These are phyloP conservation scores for Zoanthus sansibaricus DNA, from an alignment of 92 coral and sea anemone genomes.

Conservation along the genomic window DNA sequence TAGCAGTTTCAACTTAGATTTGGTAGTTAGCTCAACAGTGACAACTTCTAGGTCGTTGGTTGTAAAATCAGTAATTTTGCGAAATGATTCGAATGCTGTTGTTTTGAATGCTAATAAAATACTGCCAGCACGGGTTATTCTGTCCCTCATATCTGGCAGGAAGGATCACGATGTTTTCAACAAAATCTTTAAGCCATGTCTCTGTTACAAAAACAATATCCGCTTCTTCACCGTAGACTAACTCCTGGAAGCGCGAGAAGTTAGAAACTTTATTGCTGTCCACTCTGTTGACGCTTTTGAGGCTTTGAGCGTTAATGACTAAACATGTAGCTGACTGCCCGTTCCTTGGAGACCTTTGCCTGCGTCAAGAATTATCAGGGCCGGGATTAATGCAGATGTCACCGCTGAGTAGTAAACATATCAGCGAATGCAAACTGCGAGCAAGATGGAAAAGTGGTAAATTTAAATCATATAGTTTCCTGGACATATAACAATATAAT, in stretches of 20 bases:
- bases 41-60: neutral
- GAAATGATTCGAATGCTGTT: conserved; percentile 31
- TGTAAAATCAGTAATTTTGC: conserved; percentile 45
- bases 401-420: too few species aligned
- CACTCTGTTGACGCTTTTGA: conserved; percentile 56
- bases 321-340: conserved; percentile 48
- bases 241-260: conserved; percentile 67
- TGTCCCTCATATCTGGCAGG: conserved; percentile 54
- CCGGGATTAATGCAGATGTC: neutral
- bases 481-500: too few species aligned
- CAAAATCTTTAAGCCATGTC: conserved; percentile 56
- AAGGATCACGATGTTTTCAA: conserved; percentile 13
- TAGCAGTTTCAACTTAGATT: conserved; percentile 27
- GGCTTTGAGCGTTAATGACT: conserved; percentile 64
- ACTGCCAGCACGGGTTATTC: conserved; percentile 60
- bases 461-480: too few species aligned
- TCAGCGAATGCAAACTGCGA: too few species aligned
- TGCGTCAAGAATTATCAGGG: neutral
- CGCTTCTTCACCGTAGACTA: conserved; percentile 60
- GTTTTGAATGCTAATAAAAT: conserved; percentile 64
- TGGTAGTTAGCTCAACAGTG: too few species aligned
- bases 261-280: conserved; percentile 51
- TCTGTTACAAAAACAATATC: conserved; percentile 67
- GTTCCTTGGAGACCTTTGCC: conserved; percentile 5
- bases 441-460: too few species aligned